Evolutionary conservation across 2,888 invertebrate species (phyloP), one percentile per base, ranked within the genome.

Genomic region (Myathropa florea): DNA sequence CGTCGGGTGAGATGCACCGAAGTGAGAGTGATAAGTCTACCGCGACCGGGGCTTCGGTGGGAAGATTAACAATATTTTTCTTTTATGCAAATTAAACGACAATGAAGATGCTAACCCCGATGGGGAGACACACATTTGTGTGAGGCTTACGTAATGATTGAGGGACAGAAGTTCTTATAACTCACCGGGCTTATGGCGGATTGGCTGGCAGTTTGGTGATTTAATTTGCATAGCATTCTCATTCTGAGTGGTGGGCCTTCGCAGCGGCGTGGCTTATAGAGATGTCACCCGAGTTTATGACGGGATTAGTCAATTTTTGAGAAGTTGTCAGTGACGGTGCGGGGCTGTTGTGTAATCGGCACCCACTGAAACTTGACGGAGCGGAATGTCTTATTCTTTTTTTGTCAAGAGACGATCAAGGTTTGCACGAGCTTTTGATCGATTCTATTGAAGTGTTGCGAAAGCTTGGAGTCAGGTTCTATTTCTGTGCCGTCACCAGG

Each of bases 1-100:
- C 18, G 46, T 2, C 18, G 2, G 18, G 7, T 7, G 46, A 18
- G 6, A 26, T 77, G 68, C 55, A 77, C 36, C 36, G 36, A 6
- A 68, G 67, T 78, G 70, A 70, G 67, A 76, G 67, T 59, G 53
- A 76, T 59, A 67, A 30, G 30, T 63, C n/a, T 76, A n/a, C 46
- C 46, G 46, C 6, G 46, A 18, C 30, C 64, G 36, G 21, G 33
- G 59, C 57, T 33, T 9, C 10, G 33, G n/a, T n/a, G 65, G 76
- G 21, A 59, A 55, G 23, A 68, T n/a, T n/a, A 53, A 21, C 33
- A 60, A 77, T 77, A 30, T 77, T 33, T 59, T 21, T 61, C 64
- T 21, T 78, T 63, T 70, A 70, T 78, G 70, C 39, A 70, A 78
- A 78, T 70, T 78, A 70, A 70, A 70, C 24, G 78, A 46, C 46